phyloP scores from a whole-genome alignment of 2,113 vertebrate species.

The Casuarius casuarius region DNA sequence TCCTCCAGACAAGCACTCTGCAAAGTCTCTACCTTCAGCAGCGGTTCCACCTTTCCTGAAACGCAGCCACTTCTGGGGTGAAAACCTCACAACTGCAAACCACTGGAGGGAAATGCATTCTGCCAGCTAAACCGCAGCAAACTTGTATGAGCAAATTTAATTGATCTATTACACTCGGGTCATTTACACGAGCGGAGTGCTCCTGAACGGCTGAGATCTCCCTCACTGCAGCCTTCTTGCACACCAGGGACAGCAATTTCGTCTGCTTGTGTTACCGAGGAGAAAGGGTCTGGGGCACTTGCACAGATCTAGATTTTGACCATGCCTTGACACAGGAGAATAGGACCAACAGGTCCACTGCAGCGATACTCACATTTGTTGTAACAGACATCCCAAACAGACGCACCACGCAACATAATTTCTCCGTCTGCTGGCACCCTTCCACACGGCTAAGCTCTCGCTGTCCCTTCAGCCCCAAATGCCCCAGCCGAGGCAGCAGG shows the following conservation, averaged over 20 bases:
- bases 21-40: not conserved
- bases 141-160: not conserved
- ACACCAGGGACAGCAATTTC: not conserved
- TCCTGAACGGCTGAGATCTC: not conserved
- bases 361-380: conserved; percentile 10
- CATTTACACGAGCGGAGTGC: not conserved
- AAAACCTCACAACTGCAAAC: not conserved
- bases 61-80: not conserved
- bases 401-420: not conserved
- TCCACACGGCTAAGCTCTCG: not conserved
- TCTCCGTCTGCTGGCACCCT: conserved; percentile 46
- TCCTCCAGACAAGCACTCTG: not conserved
- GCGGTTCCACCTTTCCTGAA: not conserved
- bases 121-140: conserved; percentile 22
- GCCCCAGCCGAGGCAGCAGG: conserved; percentile 34
- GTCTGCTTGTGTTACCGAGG: not conserved
- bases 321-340: not conserved
- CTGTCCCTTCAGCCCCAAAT: conserved; percentile 37
- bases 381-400: conserved; percentile 30
- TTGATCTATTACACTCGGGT: not conserved
- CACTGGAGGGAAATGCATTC: not conserved
- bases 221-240: not conserved
- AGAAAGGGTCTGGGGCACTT: not conserved
- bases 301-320: not conserved
- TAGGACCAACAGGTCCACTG: not conserved